Evolutionary conservation across 2,888 invertebrate genomes (phyloP).

Genomic region (Harpagoxenus sublaevis): DNA sequence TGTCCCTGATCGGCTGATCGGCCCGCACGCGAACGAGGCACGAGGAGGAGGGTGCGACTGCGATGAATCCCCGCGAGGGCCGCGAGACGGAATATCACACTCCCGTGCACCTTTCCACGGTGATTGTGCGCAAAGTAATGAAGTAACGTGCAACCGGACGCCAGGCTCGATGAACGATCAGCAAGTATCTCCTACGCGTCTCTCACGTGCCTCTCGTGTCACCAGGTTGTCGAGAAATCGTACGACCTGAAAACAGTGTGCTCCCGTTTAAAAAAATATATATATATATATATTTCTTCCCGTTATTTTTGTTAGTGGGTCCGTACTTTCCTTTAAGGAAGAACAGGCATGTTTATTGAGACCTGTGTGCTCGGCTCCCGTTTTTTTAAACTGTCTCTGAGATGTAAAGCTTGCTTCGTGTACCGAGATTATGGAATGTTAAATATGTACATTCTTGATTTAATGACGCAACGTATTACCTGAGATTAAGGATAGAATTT

Average conservation of each 20-base stretch:
- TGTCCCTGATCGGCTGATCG: background rate
- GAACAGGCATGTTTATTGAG: background rate
- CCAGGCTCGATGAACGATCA: background rate
- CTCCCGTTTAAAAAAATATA: too few relatives aligned
- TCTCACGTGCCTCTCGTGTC: background rate
- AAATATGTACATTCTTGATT: slow-evolving; percentile 19
- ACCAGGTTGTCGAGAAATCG: background rate
- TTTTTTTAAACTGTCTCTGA: background rate
- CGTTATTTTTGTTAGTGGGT: background rate
- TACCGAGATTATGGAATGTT: slow-evolving; percentile 13
- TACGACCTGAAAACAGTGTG: too few relatives aligned
- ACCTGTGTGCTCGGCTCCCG: background rate
- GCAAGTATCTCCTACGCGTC: slow-evolving; percentile 10
- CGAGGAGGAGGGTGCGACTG: background rate
- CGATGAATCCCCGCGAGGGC: background rate
- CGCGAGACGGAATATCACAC: too few relatives aligned
- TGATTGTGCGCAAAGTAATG: slow-evolving; percentile 30
- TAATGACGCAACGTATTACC: slow-evolving; percentile 6
- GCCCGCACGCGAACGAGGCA: too few relatives aligned
- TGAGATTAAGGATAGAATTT: slow-evolving; percentile 24
- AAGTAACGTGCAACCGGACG: slow-evolving; percentile 1
- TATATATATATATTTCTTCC: background rate
- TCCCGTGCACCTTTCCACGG: background rate
- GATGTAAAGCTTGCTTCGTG: background rate
- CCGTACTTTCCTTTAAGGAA: background rate